Conservation (phyloP, 2,888 invertebrate species). For the Agrochola litura region DNA sequence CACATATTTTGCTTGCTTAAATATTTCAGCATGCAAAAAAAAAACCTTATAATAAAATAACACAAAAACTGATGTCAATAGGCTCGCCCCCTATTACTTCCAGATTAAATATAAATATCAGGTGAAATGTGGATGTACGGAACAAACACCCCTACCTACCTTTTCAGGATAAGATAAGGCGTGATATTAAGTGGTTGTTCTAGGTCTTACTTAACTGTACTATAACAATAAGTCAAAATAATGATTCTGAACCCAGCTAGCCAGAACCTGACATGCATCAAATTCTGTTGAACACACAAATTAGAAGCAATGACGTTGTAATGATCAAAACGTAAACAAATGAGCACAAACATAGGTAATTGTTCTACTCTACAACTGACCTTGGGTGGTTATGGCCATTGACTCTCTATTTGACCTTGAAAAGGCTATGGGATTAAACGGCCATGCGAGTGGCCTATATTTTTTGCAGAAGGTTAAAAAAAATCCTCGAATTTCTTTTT, state of each 20-base stretch:
- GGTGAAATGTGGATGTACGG: not conserved
- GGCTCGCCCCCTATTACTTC: not conserved
- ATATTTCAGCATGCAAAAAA: too few relatives aligned
- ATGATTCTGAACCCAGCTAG: not conserved
- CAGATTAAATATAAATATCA: not conserved
- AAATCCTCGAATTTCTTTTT: not conserved
- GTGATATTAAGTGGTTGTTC: too few relatives aligned
- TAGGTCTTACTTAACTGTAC: not conserved
- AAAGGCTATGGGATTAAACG: not conserved
- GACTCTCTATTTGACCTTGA: slow-evolving; percentile 56
- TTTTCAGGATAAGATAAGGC: not conserved
- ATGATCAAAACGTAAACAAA: slow-evolving; percentile 25
- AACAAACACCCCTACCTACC: not conserved
- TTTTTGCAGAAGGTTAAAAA: not conserved
- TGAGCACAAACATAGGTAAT: slow-evolving; percentile 20
- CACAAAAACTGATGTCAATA: not conserved
- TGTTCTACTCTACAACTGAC: slow-evolving; percentile 47
- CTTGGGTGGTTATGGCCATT: slow-evolving; percentile 28
- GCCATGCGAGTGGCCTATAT: not conserved
- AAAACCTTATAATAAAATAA: too few relatives aligned
- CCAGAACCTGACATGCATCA: not conserved
- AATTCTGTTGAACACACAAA: not conserved
- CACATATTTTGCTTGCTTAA: too few relatives aligned
- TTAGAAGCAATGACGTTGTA: slow-evolving; percentile 4
- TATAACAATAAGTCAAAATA: not conserved